Percentiles rank a stretch among this genome's conserved stretches.
Evolutionary conservation across 2,797 vertebrate species (phyloP).

Genomic region (Dendrocincla fuliginosa): DNA sequence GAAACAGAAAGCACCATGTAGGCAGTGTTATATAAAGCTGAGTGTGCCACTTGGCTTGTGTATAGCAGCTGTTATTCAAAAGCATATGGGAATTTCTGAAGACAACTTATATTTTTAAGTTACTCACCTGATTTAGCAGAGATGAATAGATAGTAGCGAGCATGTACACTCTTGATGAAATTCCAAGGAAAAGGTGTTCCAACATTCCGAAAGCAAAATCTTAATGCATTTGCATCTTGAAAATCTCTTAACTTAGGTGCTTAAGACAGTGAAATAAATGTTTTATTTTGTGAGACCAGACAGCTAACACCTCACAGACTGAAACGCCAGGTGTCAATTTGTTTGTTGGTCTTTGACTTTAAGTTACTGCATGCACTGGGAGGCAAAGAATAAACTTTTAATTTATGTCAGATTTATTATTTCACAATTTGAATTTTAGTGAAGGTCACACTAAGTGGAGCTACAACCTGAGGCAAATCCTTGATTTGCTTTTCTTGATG

Average conservation of each 20-base stretch:
- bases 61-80: slow-evolving; percentile 20
- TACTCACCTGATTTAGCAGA: slow-evolving; percentile 8
- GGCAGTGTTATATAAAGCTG: neutral
- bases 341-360: slow-evolving; percentile 49
- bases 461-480: neutral
- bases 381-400: slow-evolving; percentile 43
- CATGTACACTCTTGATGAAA: neutral
- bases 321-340: slow-evolving; percentile 56
- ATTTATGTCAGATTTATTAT: slow-evolving; percentile 26
- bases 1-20: neutral
- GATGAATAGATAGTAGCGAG: neutral
- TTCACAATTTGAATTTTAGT: neutral
- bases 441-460: neutral
- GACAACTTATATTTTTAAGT: neutral
- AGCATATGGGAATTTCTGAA: slow-evolving; percentile 31
- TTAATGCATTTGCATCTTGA: neutral
- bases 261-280: slow-evolving; percentile 50
- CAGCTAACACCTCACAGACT: slow-evolving; percentile 35
- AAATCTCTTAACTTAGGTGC: neutral
- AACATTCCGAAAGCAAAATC: neutral
- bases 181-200: neutral
- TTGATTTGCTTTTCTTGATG: neutral
- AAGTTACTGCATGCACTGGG: neutral
- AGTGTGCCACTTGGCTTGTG: neutral
- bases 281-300: slow-evolving; percentile 58